A percentile compares a stretch with the other conserved stretches of the same genome.
phyloP scores from a whole-genome alignment of 2,113 vertebrate genomes.

The Calypte anna region DNA sequence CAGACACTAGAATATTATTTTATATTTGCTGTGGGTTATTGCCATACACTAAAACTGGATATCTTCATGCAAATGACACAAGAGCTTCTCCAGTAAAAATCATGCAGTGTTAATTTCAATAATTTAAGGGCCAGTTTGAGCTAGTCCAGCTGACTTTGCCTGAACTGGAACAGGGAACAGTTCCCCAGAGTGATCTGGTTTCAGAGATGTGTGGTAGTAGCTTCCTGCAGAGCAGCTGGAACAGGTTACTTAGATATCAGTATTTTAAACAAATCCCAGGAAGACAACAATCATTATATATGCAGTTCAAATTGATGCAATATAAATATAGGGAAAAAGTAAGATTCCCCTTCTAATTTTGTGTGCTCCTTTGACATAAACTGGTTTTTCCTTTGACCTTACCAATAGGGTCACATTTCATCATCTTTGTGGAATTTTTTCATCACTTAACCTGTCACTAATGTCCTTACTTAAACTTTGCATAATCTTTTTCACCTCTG shows the following conservation, averaged over 20 bases:
- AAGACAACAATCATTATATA: background rate
- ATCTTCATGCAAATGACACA: background rate
- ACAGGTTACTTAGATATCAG: background rate
- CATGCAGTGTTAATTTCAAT: background rate
- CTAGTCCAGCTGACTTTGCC: background rate
- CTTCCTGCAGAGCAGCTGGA: background rate
- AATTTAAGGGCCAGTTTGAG: background rate
- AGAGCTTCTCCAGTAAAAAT: background rate
- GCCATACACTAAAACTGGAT: background rate
- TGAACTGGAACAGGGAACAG: background rate
- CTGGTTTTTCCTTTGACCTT: background rate
- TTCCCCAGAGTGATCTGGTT: background rate
- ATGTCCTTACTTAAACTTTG: background rate
- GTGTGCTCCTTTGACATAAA: background rate
- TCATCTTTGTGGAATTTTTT: background rate
- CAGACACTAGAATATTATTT: background rate
- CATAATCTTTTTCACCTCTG: background rate
- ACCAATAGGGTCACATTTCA: background rate
- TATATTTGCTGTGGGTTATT: background rate
- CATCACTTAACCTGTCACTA: background rate
- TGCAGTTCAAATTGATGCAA: background rate
- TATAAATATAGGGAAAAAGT: background rate
- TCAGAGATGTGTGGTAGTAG: background rate
- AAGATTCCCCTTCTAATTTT: background rate
- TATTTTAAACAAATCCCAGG: background rate